Evolutionary conservation across 2,888 invertebrate species (phyloP).

Genomic region (Drosophila longiperda): DNA sequence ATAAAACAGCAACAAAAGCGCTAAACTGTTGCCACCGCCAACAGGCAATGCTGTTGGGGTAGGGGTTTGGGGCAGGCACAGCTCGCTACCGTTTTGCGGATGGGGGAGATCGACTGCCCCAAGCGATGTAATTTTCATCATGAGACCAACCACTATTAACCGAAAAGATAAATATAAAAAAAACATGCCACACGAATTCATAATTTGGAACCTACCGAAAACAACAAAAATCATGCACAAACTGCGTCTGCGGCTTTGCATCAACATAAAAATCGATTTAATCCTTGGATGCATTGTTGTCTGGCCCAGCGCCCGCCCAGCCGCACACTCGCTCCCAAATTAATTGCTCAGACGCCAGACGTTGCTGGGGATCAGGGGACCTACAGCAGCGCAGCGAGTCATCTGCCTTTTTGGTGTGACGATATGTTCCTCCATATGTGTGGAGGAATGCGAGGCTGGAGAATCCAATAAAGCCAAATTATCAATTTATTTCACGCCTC

Average conservation of each 20-base stretch:
- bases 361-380: constrained; percentile 48
- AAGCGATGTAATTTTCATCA: constrained; percentile 66
- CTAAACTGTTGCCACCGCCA: constrained; percentile 70
- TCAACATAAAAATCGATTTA: constrained; percentile 78
- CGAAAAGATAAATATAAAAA: constrained; percentile 7
- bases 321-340: constrained; percentile 69
- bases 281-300: constrained; percentile 65
- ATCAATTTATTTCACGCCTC: constrained; percentile 83
- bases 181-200: constrained; percentile 43
- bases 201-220: constrained; percentile 55
- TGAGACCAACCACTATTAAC: constrained; percentile 17
- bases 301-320: constrained; percentile 46
- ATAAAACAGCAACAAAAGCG: constrained; percentile 63
- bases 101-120: constrained; percentile 28
- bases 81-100: constrained; percentile 60
- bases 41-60: constrained; percentile 19
- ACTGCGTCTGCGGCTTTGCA: constrained; percentile 27
- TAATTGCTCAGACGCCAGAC: constrained; percentile 73
- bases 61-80: constrained; percentile 18
- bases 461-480: constrained; percentile 81
- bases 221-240: constrained; percentile 36
- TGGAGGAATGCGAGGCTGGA: constrained; percentile 50
- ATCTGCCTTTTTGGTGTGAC: constrained; percentile 21
- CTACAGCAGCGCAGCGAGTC: constrained; percentile 69
- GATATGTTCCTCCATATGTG: constrained; percentile 3